Evolutionary conservation across 2,888 invertebrate genomes (phyloP), one percentile per base, ranked within the genome.

Genomic region (Griposia aprilina): DNA sequence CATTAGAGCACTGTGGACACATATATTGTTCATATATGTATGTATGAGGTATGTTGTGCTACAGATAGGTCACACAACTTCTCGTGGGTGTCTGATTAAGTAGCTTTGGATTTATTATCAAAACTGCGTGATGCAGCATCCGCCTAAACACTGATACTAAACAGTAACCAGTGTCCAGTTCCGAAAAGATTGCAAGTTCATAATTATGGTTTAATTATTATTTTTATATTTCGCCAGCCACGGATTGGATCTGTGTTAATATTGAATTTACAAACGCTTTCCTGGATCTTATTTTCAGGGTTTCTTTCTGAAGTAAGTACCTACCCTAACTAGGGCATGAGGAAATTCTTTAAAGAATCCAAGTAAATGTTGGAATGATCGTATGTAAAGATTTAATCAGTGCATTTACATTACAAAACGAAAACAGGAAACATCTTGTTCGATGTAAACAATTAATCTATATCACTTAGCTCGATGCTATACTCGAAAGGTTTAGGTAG

Each of bases 391-490:
- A 71, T 63, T 48, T 20, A 41, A 81, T 74, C 20, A 26, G 26
- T 50, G 41, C 55, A 67, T 82, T 82, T 48, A 65, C 62, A 55
- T 50, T 30, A 52, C 45, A 60, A 48, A 66, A 60, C 41, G 45
- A 74, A 60, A 62, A 50, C 63, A 75, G 52, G 48, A 86, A 74
- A 85, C 65, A 67, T 62, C 26, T 62, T 62, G 45, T 45, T 63
- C 45, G 62, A 50, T 41, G 59, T 71, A 72, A 65, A 82, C 62
- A 76, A 85, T 81, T 68, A 80, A 82, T 81, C 65, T 74, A 74
- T 82, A 79, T 82, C 66, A 87, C 62, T 85, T 88, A 85, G 88
- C 89, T 83, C 72, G 23, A 63, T 81, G 85, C 79, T 82, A 76
- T 69, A n/a, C n/a, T n/a, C n/a, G n/a, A n/a, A n/a, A n/a, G n/a